These are phyloP conservation scores for Leptoclinus maculatus DNA, from an alignment of 2,797 vertebrate species.

Conservation along the genomic window DNA sequence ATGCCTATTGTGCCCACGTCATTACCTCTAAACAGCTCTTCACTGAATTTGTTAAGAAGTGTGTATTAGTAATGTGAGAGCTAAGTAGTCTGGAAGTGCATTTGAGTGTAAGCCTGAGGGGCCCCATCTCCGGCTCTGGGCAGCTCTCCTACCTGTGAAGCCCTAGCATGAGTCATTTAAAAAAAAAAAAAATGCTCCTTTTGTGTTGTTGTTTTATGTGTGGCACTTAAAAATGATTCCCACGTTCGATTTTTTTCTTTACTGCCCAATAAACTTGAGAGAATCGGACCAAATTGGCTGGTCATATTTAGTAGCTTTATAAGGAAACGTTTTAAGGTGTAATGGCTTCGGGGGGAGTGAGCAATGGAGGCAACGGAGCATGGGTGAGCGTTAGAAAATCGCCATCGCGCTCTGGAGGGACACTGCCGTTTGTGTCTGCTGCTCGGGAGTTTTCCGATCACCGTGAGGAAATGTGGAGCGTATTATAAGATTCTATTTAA, in stretches of 20 bases:
- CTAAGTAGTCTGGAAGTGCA: constrained; percentile 65
- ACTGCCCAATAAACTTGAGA: constrained; percentile 81
- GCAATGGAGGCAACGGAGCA: constrained; percentile 55
- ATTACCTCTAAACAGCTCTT: constrained; percentile 65
- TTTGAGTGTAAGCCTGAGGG: constrained; percentile 62
- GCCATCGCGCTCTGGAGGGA: constrained; percentile 56
- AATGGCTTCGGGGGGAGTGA: constrained; percentile 73
- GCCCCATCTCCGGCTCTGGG: constrained; percentile 68
- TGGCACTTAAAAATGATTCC: constrained; percentile 80
- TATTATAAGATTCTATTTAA: constrained; percentile 76
- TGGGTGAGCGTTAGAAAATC: constrained; percentile 71
- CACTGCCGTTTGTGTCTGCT: constrained; percentile 73
- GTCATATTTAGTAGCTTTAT: constrained; percentile 82
- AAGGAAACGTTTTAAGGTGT: constrained; percentile 81
- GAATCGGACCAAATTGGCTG: constrained; percentile 79
- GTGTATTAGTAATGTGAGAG: constrained; percentile 73
- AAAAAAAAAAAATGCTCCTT: constrained; percentile 62
- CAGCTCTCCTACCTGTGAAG: constrained; percentile 73
- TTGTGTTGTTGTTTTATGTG: constrained; percentile 79
- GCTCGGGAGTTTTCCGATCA: constrained; percentile 73
- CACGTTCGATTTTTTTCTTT: constrained; percentile 75
- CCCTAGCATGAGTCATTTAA: constrained; percentile 53
- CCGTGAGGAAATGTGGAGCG: constrained; percentile 72
- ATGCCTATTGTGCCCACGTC: constrained; percentile 62
- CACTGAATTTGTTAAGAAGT: constrained; percentile 60